Evolutionary conservation across 2,113 vertebrate genomes (phyloP).

Genomic region (Menidia beryllina): DNA sequence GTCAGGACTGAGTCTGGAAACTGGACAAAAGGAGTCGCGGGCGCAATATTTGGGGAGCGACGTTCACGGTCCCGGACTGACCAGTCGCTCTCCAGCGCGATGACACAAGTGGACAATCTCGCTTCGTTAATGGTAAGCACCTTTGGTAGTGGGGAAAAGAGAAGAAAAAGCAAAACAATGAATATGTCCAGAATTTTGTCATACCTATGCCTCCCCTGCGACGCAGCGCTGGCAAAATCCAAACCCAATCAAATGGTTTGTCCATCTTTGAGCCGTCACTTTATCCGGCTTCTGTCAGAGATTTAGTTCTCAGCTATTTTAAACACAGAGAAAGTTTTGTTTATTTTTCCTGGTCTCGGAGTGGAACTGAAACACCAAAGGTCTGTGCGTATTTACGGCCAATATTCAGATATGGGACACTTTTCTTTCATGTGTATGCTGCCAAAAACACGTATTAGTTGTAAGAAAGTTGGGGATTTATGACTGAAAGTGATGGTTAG

Average conservation of each 20-base stretch:
- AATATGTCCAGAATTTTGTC: too few species aligned
- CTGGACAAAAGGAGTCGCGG: slow-evolving; percentile 5
- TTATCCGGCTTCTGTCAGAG: slow-evolving; percentile 5
- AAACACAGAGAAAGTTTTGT: slow-evolving; percentile 20
- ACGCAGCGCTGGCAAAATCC: too few species aligned
- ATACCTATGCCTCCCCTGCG: too few species aligned
- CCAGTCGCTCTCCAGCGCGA: slow-evolving; percentile 24
- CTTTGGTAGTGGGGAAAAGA: not conserved
- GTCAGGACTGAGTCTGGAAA: slow-evolving; percentile 1
- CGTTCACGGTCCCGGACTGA: slow-evolving; percentile 24
- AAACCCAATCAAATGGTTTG: too few species aligned
- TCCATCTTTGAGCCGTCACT: slow-evolving; percentile 9
- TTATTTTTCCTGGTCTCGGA: not conserved
- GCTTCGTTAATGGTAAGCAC: slow-evolving; percentile 59
- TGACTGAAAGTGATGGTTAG: not conserved
- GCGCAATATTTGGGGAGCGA: not conserved
- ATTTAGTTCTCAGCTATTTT: not conserved
- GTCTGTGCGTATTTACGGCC: not conserved
- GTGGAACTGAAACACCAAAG: not conserved
- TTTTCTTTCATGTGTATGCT: too few species aligned
- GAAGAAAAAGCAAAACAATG: too few species aligned
- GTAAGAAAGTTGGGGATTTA: not conserved
- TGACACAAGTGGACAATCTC: slow-evolving; percentile 66
- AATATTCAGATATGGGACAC: not conserved
- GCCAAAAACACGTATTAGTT: too few species aligned